Evolutionary conservation across 2,113 vertebrate genomes (phyloP).

Genomic region (Dasypus novemcinctus): DNA sequence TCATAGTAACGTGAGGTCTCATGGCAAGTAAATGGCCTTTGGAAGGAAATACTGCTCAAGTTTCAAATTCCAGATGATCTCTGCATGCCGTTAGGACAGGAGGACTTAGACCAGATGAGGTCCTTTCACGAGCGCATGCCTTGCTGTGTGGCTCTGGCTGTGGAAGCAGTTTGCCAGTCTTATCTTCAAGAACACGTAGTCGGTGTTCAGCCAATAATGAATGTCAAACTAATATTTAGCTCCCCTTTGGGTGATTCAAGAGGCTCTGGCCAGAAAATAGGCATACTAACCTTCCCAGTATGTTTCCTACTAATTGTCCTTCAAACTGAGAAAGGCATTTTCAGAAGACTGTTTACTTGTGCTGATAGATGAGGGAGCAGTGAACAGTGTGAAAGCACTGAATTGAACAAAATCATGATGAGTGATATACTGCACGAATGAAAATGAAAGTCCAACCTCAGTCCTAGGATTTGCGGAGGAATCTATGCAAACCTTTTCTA

Average conservation of each 20-base stretch:
- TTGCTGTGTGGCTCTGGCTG: constrained; percentile 75
- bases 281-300: constrained; percentile 70
- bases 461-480: neutral
- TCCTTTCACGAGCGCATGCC: constrained; percentile 69
- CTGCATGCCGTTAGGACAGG: constrained; percentile 64
- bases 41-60: constrained; percentile 68
- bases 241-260: constrained; percentile 67
- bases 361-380: constrained; percentile 59
- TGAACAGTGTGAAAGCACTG: constrained; percentile 65
- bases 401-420: constrained; percentile 55
- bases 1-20: constrained; percentile 42
- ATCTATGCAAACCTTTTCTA: neutral
- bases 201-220: constrained; percentile 73
- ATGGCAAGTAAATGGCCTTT: constrained; percentile 68
- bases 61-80: constrained; percentile 71
- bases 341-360: constrained; percentile 65
- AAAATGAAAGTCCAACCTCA: neutral
- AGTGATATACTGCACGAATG: neutral
- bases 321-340: constrained; percentile 76
- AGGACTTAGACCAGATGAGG: constrained; percentile 75
- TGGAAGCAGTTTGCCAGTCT: constrained; percentile 72
- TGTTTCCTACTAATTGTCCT: constrained; percentile 71
- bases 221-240: constrained; percentile 76
- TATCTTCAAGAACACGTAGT: constrained; percentile 75
- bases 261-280: constrained; percentile 59